phyloP scores from a whole-genome alignment of 1,140 invertebrate genomes.

The Drosophila jambulina region DNA sequence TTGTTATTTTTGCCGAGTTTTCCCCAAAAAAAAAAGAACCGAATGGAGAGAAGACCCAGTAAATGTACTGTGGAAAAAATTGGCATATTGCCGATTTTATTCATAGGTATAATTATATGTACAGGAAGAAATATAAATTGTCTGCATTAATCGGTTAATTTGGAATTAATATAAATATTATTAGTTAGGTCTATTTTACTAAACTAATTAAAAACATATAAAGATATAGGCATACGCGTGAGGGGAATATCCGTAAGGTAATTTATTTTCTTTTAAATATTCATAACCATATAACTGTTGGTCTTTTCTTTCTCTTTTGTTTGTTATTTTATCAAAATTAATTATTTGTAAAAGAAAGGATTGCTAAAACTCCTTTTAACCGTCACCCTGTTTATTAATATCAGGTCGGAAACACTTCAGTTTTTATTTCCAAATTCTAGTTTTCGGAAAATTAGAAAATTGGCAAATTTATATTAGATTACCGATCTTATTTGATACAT shows the following conservation, averaged over 20 bases:
- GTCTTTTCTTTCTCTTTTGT: background rate
- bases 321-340: background rate
- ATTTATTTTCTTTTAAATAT: too few species aligned
- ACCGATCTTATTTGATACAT: too few species aligned
- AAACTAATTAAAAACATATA: background rate
- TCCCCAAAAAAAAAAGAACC: conserved; percentile 26
- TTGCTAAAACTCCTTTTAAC: too few species aligned
- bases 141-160: too few species aligned
- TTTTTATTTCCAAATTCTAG: background rate
- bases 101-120: background rate
- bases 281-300: background rate
- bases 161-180: background rate
- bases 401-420: too few species aligned
- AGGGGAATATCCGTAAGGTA: too few species aligned
- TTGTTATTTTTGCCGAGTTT: conserved; percentile 56
- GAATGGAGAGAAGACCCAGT: conserved; percentile 5
- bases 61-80: conserved; percentile 28
- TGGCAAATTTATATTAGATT: background rate
- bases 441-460: background rate
- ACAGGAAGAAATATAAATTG: background rate
- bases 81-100: background rate
- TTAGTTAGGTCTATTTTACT: background rate
- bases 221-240: background rate
- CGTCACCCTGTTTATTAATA: too few species aligned
- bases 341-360: too few species aligned